Conservation (phyloP, 2,113 vertebrate species). For the Tangachromis dhanisi region DNA sequence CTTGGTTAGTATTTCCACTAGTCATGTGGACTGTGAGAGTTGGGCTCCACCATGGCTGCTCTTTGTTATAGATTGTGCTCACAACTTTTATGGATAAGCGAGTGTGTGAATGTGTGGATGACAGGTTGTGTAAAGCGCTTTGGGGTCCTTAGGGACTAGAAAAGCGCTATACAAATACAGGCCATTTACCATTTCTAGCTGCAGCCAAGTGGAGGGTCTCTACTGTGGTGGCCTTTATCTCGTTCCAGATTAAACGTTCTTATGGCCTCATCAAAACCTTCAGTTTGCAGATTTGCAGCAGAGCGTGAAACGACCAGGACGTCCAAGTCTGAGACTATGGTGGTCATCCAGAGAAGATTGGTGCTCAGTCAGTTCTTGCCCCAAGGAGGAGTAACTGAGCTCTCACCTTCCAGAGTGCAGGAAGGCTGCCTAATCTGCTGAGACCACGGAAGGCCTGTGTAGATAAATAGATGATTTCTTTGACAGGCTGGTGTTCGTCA, state of each 20-base stretch:
- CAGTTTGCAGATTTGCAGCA: not conserved
- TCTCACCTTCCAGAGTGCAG: not conserved
- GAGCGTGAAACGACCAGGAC: not conserved
- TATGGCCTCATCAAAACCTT: not conserved
- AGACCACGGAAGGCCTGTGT: accelerated
- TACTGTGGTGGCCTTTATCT: not conserved
- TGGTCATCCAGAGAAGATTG: not conserved
- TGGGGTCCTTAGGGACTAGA: too few species aligned
- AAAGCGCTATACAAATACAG: too few species aligned
- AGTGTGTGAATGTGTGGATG: too few species aligned
- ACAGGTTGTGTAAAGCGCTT: too few species aligned
- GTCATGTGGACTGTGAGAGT: not conserved
- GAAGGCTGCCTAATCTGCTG: not conserved
- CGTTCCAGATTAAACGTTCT: not conserved
- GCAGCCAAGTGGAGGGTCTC: not conserved
- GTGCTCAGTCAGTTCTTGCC: not conserved
- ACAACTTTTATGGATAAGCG: not conserved
- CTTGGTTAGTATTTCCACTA: not conserved
- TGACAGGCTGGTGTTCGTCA: not conserved
- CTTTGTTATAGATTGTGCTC: not conserved
- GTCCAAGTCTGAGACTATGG: not conserved
- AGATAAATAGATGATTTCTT: not conserved
- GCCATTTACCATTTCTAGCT: not conserved
- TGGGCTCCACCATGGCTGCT: not conserved
- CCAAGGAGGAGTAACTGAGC: not conserved